Base-by-base conservation (phyloP, 2,113 vertebrate species). In the Cygnus atratus region DNA sequence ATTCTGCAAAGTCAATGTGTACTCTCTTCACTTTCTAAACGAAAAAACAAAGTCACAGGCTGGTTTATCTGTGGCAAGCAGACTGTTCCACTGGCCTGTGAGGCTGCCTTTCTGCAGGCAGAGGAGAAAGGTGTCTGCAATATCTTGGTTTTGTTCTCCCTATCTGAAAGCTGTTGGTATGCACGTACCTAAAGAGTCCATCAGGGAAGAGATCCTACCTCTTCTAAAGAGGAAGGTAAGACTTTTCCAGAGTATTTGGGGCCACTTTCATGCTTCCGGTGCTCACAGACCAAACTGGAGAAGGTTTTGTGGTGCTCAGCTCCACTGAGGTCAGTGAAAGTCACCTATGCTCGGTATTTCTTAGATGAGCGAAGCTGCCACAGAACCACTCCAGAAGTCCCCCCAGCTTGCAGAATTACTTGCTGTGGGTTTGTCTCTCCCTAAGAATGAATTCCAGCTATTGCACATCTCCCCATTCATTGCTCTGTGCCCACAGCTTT, bases 21-120 rank as follows among this genome's bases (percentile, higher is more conserved):
- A 57, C 58, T 50, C 73, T 8, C n/a, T 24, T 74, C 35, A 19
- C 48, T 83, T 78, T 44, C 5, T 26, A 61, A 43, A 44, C 3
- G 24, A 62, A 46, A 57, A n/a, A 63, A 29, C 44, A 15, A 50
- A 80, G 66, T 33, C 39, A 26, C 39, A 31, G 31, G 7, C 2
- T 9, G 39, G 15, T 67, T 88, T 37, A 5, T 68, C 54, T 84
- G 72, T 37, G 31, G 63, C 24, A 76, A 44, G 20, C 62, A 63
- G 37, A 9, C 43, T 25, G 26, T 61, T 63, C 16, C 8, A 1
- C n/a, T 59, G 77, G 44, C 50, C 55, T 2, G 0, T 4, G 33
- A 59, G 46, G 33, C 65, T 63, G 52, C 31, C 46, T n/a, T 57
- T 26, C 84, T 75, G 57, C 57, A 43, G 63, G 58, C 2, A 0